Evolutionary conservation across 1,140 invertebrate genomes (phyloP).

Genomic region (Drosophila nigromelanica): DNA sequence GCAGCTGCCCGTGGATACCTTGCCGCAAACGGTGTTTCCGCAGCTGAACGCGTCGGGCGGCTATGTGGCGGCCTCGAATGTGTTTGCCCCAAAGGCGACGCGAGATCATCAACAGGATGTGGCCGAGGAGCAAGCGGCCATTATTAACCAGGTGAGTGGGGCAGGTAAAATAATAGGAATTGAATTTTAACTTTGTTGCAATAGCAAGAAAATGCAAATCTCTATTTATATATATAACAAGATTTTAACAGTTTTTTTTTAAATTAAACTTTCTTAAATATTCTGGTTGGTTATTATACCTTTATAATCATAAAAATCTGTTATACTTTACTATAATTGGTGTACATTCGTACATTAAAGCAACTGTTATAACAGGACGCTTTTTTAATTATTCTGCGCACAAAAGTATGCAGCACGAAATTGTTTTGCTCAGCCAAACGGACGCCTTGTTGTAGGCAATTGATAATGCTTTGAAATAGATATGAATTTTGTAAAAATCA

Average conservation of each 20-base stretch:
- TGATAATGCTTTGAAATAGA: conserved; percentile 18
- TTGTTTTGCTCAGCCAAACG: neutral
- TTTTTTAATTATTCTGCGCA: neutral
- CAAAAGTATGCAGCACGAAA: conserved; percentile 36
- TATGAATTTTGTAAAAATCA: conserved; percentile 40
- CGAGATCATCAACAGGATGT: conserved; percentile 83
- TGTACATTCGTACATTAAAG: neutral
- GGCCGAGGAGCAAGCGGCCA: conserved; percentile 80
- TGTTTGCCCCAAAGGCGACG: conserved; percentile 79
- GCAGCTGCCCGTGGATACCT: conserved; percentile 73
- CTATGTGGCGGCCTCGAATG: conserved; percentile 59
- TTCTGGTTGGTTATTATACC: no score
- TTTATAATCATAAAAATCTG: neutral
- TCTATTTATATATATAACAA: no score
- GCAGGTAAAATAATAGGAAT: no score
- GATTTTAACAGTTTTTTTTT: no score
- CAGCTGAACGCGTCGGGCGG: conserved; percentile 79
- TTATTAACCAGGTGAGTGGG: conserved; percentile 83
- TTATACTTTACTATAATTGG: neutral
- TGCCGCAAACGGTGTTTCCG: conserved; percentile 84
- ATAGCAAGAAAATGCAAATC: no score
- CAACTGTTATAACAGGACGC: neutral
- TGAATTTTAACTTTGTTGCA: no score
- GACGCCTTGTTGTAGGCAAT: conserved; percentile 1
- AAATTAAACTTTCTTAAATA: no score